Percentiles rank a stretch among this genome's conserved stretches.
These are phyloP conservation scores for Vireo altiloquus DNA, from an alignment of 2,113 vertebrate species.

Conservation along the genomic window DNA sequence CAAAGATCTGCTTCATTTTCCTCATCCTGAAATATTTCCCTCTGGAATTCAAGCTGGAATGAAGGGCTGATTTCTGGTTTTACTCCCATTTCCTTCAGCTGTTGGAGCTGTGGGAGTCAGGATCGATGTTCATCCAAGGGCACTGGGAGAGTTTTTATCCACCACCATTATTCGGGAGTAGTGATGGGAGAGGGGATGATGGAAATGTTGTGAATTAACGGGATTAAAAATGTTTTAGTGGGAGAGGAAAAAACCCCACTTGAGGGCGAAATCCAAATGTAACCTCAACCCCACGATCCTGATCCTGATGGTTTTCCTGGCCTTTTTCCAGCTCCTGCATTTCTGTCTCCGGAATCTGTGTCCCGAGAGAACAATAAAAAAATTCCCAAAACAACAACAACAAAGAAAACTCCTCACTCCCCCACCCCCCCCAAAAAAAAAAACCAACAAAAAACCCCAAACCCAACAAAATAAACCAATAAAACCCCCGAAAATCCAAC, in stretches of 20 bases:
- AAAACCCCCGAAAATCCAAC: rapidly evolving
- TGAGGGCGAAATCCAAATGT: neutral
- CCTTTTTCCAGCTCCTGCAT: neutral
- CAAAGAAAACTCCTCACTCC: neutral
- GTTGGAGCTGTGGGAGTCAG: neutral
- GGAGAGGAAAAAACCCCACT: neutral
- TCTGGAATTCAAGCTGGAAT: neutral
- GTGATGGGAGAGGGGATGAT: neutral
- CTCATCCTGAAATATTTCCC: rapidly evolving
- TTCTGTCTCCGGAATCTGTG: neutral
- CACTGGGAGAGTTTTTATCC: neutral
- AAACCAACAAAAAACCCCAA: neutral
- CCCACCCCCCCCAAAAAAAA: neutral
- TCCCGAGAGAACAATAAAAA: neutral
- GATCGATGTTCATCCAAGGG: neutral
- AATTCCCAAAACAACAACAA: neutral
- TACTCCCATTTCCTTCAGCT: neutral
- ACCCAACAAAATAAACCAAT: neutral
- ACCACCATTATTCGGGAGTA: neutral
- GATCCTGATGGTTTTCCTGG: neutral
- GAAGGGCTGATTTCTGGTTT: neutral
- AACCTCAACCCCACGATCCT: neutral
- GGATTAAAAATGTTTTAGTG: neutral
- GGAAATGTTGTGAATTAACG: neutral
- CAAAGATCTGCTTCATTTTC: neutral